These are phyloP conservation scores for Blastomussa wellsi DNA, from an alignment of 92 coral and sea anemone genomes.

Conservation along the genomic window DNA sequence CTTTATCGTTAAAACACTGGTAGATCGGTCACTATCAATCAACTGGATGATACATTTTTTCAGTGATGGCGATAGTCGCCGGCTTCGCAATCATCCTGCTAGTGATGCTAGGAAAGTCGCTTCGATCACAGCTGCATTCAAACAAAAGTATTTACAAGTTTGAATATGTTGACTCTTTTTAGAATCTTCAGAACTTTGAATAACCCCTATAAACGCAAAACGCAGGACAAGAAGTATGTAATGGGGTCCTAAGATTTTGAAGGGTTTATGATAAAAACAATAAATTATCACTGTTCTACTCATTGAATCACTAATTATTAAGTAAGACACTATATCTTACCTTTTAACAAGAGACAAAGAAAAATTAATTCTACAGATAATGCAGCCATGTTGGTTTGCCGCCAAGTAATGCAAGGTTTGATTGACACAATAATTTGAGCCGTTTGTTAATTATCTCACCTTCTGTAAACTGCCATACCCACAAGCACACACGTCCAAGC, in stretches of 20 bases:
- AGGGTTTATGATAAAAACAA: neutral
- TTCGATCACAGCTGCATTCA: neutral
- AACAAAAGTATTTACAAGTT: no score
- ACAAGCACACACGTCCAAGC: no score
- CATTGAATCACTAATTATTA: no score
- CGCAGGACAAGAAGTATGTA: no score
- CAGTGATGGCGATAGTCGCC: neutral
- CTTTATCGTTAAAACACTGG: neutral
- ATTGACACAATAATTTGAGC: neutral
- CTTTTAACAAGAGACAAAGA: slow-evolving; percentile 7
- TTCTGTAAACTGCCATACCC: no score
- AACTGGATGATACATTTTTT: neutral
- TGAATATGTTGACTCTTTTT: no score
- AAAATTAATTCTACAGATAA: slow-evolving; percentile 13
- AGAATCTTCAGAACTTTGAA: no score
- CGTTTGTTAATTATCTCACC: no score
- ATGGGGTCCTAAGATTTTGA: neutral
- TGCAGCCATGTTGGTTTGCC: slow-evolving; percentile 13
- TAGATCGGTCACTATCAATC: neutral
- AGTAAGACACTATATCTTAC: neutral
- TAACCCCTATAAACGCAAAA: no score
- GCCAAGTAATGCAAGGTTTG: neutral
- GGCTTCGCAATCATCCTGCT: neutral
- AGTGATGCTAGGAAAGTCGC: neutral
- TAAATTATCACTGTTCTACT: neutral